phyloP scores from a whole-genome alignment of 2,888 invertebrate species.

The Lasioglossum oenotherae region DNA sequence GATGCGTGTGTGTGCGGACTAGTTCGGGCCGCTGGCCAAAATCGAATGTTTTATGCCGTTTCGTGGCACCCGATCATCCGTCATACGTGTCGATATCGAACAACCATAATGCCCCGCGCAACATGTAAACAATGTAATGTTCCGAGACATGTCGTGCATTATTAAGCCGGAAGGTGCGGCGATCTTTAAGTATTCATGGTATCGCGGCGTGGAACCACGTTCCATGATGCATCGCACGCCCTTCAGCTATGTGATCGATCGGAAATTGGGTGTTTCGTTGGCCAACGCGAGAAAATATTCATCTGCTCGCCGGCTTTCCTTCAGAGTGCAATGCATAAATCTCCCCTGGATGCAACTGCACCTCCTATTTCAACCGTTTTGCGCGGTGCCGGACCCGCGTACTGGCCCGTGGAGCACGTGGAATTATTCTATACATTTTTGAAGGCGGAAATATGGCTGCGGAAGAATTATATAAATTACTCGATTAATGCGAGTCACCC shows the following conservation, averaged over 20 bases:
- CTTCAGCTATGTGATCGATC: not conserved
- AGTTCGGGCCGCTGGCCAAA: not conserved
- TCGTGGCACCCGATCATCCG: not conserved
- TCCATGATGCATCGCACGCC: not conserved
- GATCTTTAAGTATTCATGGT: constrained; percentile 8
- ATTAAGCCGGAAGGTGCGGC: constrained; percentile 15
- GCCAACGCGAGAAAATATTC: constrained; percentile 3
- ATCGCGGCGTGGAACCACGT: not conserved
- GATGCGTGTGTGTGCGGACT: not conserved
- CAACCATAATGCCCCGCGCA: not conserved
- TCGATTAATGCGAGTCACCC: not conserved
- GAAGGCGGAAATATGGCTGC: not conserved
- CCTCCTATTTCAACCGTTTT: not conserved
- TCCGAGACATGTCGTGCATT: constrained; percentile 9
- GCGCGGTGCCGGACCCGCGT: not conserved
- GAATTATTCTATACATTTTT: constrained; percentile 2
- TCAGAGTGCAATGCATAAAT: constrained; percentile 2
- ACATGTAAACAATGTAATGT: constrained; percentile 16
- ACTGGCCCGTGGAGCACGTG: not conserved
- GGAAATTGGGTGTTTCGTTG: constrained; percentile 8
- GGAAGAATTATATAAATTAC: not conserved
- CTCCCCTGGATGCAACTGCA: not conserved
- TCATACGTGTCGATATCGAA: not conserved
- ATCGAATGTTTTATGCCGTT: constrained; percentile 6
- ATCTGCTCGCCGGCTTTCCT: constrained; percentile 2